Evolutionary conservation across 35 echinoderm and acorn worm species (phyloP).

Genomic region (Ophioderma brevispina): DNA sequence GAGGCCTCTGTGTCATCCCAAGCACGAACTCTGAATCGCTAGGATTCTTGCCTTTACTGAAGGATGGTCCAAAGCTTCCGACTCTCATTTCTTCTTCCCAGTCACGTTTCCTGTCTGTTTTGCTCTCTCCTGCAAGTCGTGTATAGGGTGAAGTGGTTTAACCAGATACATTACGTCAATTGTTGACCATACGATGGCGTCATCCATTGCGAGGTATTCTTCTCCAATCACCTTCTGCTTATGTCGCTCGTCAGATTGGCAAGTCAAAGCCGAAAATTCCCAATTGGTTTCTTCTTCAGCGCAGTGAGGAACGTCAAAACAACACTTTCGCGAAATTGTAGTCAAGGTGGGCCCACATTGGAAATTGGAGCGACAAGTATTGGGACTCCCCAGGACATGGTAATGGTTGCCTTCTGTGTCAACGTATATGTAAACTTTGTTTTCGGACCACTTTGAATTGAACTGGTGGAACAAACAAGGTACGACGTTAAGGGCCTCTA

Average conservation of each 20-base stretch:
- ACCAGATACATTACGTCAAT: slow-evolving; percentile 11
- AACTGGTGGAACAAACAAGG: not conserved
- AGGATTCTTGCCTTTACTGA: not conserved
- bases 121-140: not conserved
- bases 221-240: not conserved
- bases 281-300: slow-evolving; percentile 26
- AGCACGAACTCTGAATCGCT: not conserved
- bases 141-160: slow-evolving; percentile 19
- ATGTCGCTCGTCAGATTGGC: not conserved
- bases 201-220: no score
- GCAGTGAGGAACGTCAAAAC: slow-evolving; percentile 19
- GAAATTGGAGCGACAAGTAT: slow-evolving; percentile 8
- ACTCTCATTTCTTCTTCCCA: slow-evolving; percentile 3
- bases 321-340: not conserved
- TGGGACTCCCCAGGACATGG: not conserved
- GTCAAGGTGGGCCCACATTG: not conserved
- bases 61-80: not conserved
- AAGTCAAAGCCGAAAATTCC: not conserved
- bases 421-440: slow-evolving; percentile 7
- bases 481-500: not conserved
- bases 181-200: no score
- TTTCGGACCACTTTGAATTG: not conserved
- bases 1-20: not conserved
- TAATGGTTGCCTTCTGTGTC: not conserved
- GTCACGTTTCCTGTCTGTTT: not conserved